Evolutionary conservation across 2,113 vertebrate species (phyloP).

Genomic region (Larimichthys crocea): DNA sequence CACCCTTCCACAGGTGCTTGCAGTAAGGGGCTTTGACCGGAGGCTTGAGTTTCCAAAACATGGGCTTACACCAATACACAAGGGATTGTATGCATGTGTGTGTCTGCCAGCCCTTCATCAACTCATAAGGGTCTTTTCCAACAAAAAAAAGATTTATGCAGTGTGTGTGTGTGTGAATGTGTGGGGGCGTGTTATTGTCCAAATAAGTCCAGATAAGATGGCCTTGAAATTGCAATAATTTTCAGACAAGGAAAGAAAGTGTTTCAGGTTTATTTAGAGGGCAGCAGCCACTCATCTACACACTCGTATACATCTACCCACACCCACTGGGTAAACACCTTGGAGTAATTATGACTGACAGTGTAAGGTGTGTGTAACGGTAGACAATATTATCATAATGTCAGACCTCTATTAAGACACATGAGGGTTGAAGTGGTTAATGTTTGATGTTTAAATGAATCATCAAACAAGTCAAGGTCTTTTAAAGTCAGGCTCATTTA

Average conservation of each 20-base stretch:
- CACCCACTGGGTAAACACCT: constrained; percentile 39
- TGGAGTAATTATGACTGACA: constrained; percentile 18
- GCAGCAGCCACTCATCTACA: constrained; percentile 3
- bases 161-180: constrained; percentile 16
- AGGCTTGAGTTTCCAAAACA: constrained; percentile 81
- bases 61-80: constrained; percentile 51
- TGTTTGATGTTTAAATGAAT: neutral
- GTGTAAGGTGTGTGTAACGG: neutral
- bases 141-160: neutral
- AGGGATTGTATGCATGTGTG: constrained; percentile 46
- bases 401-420: neutral
- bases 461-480: neutral
- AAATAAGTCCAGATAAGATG: constrained; percentile 21
- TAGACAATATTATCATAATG: neutral
- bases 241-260: neutral
- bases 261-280: constrained; percentile 9
- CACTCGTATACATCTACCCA: neutral
- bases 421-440: neutral
- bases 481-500: neutral
- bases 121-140: constrained; percentile 33
- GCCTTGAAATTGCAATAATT: constrained; percentile 22
- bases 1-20: constrained; percentile 76
- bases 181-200: constrained; percentile 19
- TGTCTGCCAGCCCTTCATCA: constrained; percentile 43
- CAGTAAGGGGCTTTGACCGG: constrained; percentile 65